Base-by-base conservation (phyloP, 2,888 invertebrate species). In the Acronicta leporina region DNA sequence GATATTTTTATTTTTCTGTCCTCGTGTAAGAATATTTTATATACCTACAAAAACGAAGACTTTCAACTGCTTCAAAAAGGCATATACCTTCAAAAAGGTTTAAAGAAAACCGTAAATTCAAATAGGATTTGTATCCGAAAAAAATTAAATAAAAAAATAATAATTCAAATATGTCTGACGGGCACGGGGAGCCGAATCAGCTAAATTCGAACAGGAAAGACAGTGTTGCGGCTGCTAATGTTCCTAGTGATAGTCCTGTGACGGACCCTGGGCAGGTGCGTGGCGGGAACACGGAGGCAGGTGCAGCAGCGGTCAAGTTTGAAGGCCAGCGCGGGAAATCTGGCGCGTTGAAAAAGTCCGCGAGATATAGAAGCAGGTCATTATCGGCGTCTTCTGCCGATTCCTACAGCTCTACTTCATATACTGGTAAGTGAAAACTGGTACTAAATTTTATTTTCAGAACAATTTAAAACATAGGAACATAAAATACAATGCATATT, bases 341-440 rank as follows among this genome's bases (percentile, higher is more conserved):
- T 4, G 96, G 97, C 68, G 97, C 97, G 10, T 89, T 98, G 87
- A 98, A 98, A 94, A 98, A 98, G 88, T 96, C 98, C 14, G 97
- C 97, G 77, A 95, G 98, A 53, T 98, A 98, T 87, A 95, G 98
- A 55, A 98, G 98, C 86, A 96, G 99, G 67, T 98, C 98, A 0
- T 94, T 98, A 25, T 99, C 99, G 11, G 98, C 98, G 5, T 98
- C 98, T 8, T 99, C 99, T 40, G 98, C 98, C 54, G 99, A 99
- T 90, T 98, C 98, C 20, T 99, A 98, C 93, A 98, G 98, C 91
- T 98, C 98, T 75, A 96, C 96, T 15, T 96, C 96, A 0, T 96
- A 96, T 77, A 96, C 96, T 41, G 96, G 96, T 92, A 66, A 90
- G 93, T 84, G 20, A 2, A 56, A n/a, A n/a, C n/a, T n/a, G n/a